A percentile compares a stretch with the other conserved stretches of the same genome.
These are phyloP conservation scores for Labroides dimidiatus DNA, from an alignment of 2,797 vertebrate genomes.

Conservation along the genomic window DNA sequence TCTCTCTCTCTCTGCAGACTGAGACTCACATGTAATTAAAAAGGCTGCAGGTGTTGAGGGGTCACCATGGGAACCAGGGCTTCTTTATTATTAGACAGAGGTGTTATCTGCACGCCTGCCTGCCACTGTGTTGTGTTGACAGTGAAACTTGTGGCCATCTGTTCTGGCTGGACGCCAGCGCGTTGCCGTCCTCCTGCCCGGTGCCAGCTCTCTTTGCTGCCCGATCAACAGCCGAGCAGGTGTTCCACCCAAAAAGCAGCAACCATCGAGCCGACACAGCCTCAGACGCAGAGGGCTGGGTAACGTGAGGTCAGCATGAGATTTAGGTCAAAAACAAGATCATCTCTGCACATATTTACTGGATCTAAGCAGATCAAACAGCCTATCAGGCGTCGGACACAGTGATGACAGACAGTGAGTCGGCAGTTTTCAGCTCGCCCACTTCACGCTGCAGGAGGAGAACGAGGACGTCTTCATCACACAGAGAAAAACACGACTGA, in stretches of 20 bases:
- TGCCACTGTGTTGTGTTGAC: conserved; percentile 54
- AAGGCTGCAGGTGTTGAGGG: conserved; percentile 51
- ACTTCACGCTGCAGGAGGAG: background rate
- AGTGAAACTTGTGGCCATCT: conserved; percentile 69
- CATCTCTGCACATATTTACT: too few relatives aligned
- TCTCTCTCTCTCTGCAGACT: conserved; percentile 1
- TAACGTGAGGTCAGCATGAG: too few relatives aligned
- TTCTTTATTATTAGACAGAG: conserved; percentile 65
- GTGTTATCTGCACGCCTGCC: conserved; percentile 59
- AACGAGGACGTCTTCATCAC: background rate
- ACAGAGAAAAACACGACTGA: background rate
- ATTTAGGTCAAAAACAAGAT: too few relatives aligned
- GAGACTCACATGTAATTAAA: conserved; percentile 72
- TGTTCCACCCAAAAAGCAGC: conserved; percentile 38
- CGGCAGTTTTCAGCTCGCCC: background rate
- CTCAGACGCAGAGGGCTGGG: background rate
- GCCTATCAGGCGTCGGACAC: background rate
- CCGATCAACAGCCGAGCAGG: conserved; percentile 55
- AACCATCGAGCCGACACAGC: conserved; percentile 27
- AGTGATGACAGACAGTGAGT: background rate
- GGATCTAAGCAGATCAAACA: background rate
- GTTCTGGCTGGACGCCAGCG: conserved; percentile 52
- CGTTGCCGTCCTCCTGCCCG: conserved; percentile 39
- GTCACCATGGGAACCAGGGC: conserved; percentile 55
- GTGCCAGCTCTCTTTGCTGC: conserved; percentile 54